A percentile compares a stretch with the other conserved stretches of the same genome.
phyloP scores from a whole-genome alignment of 2,797 vertebrate genomes.

The Clarias platycephalus region DNA sequence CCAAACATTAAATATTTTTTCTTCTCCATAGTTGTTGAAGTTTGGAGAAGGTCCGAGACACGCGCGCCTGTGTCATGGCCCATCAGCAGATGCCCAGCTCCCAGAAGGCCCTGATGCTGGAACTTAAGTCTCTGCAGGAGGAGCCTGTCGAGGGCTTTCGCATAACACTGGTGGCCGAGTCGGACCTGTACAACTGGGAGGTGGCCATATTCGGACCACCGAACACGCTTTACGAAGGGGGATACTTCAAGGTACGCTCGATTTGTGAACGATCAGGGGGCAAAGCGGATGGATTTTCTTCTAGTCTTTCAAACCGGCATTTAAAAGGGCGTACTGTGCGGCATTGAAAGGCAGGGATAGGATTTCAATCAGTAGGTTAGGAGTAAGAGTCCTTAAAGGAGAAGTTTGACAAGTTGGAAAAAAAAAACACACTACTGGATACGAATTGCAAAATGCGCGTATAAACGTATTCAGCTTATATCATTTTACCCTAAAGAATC shows the following conservation, averaged over 20 bases:
- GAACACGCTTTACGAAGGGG: slow-evolving; percentile 91
- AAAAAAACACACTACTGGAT: neutral
- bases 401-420: neutral
- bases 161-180: slow-evolving; percentile 92
- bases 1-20: neutral
- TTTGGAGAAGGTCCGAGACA: slow-evolving; percentile 35
- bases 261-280: neutral
- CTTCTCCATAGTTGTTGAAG: neutral
- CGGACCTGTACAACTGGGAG: slow-evolving; percentile 96
- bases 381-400: neutral
- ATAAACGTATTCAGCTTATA: no score
- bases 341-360: neutral
- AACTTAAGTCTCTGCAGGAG: slow-evolving; percentile 93
- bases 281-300: neutral
- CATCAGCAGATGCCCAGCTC: slow-evolving; percentile 95
- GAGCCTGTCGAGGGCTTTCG: slow-evolving; percentile 94
- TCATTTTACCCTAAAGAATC: no score
- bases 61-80: slow-evolving; percentile 76
- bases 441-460: neutral
- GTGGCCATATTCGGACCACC: slow-evolving; percentile 94
- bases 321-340: neutral
- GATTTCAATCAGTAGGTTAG: neutral
- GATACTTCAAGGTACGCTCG: slow-evolving; percentile 89
- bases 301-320: neutral
- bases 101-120: slow-evolving; percentile 94